Evolutionary conservation across 2,888 invertebrate species (phyloP), one percentile per base, ranked within the genome.

Genomic region (Empis stercorea): DNA sequence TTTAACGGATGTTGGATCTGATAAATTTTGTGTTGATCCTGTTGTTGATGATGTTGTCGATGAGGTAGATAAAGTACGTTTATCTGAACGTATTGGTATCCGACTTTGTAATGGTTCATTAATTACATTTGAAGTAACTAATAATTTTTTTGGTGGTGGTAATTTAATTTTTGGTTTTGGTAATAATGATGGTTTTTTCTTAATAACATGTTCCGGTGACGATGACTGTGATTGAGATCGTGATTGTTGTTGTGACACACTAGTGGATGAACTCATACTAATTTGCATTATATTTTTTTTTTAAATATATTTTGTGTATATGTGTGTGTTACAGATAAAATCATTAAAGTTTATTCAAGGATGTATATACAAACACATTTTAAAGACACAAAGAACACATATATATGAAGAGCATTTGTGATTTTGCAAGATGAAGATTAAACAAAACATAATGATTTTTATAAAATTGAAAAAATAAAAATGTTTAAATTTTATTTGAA

Each of bases 141-240:
- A 27, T 58, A 57, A 27, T 58, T 56, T 49, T 61, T 60, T 54
- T 61, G 56, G 51, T 47, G 58, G 61, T 45, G 65, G 60, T 40
- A 52, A 39, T 44, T 51, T 52, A 30, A 66, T 60, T 61, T 66
- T 67, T 55, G 67, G 67, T 57, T 68, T 66, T 43, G 66, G 66
- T 57, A 66, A 51, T 55, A 66, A 56, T 43, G 66, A 66, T 37
- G 66, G 66, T 53, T 66, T 65, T 49, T 41, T 49, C 47, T 42
- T 48, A 38, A 27, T 17, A 30, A 43, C 34, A 43, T 44, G 30
- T 17, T 42, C 45, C 17, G 50, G 43, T 27, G 51, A 23, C 9
- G 42, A 23, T 14, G 49, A 23, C n/a, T 42, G 43, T 34, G 48
- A 48, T 30, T 36, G 34, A 27, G 38, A 49, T 47, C 34, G 39